Base-by-base conservation (phyloP, 2,113 vertebrate genomes). In the Forbesichthys agassizii region DNA sequence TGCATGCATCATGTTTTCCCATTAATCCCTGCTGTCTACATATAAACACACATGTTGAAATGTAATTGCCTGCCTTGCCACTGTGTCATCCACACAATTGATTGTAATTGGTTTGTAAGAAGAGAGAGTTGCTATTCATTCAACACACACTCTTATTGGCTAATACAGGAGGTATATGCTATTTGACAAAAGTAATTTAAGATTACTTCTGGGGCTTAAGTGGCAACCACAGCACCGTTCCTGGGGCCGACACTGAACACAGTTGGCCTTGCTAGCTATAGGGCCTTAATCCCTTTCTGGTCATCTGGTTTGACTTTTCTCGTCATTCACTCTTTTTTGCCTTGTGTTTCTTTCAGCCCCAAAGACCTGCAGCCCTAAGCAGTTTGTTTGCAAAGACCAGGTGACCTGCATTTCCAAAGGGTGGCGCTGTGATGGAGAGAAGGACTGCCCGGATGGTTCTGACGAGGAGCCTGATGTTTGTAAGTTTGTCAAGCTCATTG, bases 321-420 rank as follows among this genome's bases (percentile, higher is more conserved):
- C 76, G 69, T 42, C 48, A 66, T 68, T 80, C 13, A 33, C 18
- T 49, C 63, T 73, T 72, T 73, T 55, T 16, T 77, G 46, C 65
- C 72, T 71, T 79, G 61, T 77, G 49, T 84, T 20, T 66, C 77
- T 88, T 87, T 72, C 73, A 99, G 98, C 92, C 79, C 93, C 94
- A 54, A 98, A 96, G 93, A 98, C 96, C 7, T 99, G 98, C 92
- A 99, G 95, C 91, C 94, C 97, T 3, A 98, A 96, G 91, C 97
- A 99, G 88, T 99, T 99, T 92, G 96, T 96, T 69, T 99, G 98
- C 86, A 96, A 94, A 87, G 98, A 99, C 71, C 94, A 96, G 82
- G 93, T 98, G 73, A 99, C 97, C 12, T 99, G 98, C 84, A 98
- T 99, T 87, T 99, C 98, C 1, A 98, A 98, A 82, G 98, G 98